Conservation (phyloP, 2,797 vertebrate genomes). For the Yasuhikotakia modesta region DNA sequence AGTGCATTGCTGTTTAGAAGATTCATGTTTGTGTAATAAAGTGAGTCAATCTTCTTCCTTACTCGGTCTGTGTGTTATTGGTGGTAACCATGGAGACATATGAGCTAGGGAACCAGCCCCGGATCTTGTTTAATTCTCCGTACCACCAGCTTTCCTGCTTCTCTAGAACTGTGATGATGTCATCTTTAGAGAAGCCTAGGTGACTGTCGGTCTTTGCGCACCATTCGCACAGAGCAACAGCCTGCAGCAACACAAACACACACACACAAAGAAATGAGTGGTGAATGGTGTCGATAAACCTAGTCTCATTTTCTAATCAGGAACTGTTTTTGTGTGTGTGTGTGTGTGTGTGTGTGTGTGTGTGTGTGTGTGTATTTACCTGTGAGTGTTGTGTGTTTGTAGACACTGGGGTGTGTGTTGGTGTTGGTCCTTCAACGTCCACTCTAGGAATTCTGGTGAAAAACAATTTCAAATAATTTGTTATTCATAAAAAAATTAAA, state of each 20-base stretch:
- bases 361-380: slow-evolving; percentile 25
- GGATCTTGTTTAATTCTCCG: slow-evolving; percentile 86
- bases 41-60: slow-evolving; percentile 49
- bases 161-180: slow-evolving; percentile 91
- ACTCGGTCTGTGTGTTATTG: slow-evolving; percentile 69
- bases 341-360: slow-evolving; percentile 9
- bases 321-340: not conserved
- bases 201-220: slow-evolving; percentile 95
- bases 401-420: slow-evolving; percentile 54
- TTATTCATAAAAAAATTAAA: not conserved
- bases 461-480: not conserved
- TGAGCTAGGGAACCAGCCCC: slow-evolving; percentile 95
- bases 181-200: slow-evolving; percentile 94
- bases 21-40: not conserved
- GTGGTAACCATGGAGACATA: slow-evolving; percentile 87
- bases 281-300: not conserved
- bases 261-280: not conserved
- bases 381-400: slow-evolving; percentile 51
- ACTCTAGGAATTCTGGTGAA: slow-evolving; percentile 53
- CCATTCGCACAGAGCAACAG: slow-evolving; percentile 94
- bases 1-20: not conserved
- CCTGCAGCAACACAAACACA: slow-evolving; percentile 68
- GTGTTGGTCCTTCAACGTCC: slow-evolving; percentile 58
- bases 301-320: too few species aligned
- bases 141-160: slow-evolving; percentile 99